These are phyloP conservation scores for Eucera pruinosa DNA, from an alignment of 2,888 invertebrate species.

Conservation along the genomic window DNA sequence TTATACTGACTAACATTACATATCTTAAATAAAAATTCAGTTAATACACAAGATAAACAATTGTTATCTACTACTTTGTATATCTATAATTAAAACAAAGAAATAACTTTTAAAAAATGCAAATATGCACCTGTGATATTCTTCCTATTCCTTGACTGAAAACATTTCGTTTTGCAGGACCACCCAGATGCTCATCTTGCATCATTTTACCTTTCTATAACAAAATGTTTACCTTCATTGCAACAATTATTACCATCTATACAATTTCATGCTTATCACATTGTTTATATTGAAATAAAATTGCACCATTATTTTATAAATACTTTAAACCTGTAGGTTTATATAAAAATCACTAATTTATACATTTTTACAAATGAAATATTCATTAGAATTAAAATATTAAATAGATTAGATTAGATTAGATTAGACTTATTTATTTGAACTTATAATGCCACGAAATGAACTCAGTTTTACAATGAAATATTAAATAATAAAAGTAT, in stretches of 20 bases:
- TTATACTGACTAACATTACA: neutral
- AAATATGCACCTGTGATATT: constrained; percentile 87
- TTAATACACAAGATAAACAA: too few relatives aligned
- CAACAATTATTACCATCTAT: neutral
- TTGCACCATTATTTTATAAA: neutral
- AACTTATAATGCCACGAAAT: too few relatives aligned
- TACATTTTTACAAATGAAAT: neutral
- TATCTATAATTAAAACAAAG: too few relatives aligned
- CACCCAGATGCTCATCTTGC: constrained; percentile 90
- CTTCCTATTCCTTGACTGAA: constrained; percentile 89
- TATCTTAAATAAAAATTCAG: too few relatives aligned
- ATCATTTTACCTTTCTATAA: constrained; percentile 84
- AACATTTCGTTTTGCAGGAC: constrained; percentile 87
- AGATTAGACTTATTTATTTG: too few relatives aligned
- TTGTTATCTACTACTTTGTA: too few relatives aligned
- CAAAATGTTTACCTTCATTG: constrained; percentile 4
- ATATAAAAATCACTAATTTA: neutral
- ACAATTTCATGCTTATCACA: neutral
- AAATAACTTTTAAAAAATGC: constrained; percentile 23
- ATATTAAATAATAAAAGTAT: too few relatives aligned
- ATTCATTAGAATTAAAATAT: neutral
- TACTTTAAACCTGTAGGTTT: too few relatives aligned
- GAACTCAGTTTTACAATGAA: too few relatives aligned
- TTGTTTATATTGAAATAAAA: neutral
- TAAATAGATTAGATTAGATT: too few relatives aligned